Conservation (phyloP, 2,113 vertebrate species). For the Syngnathoides biaculeatus region DNA sequence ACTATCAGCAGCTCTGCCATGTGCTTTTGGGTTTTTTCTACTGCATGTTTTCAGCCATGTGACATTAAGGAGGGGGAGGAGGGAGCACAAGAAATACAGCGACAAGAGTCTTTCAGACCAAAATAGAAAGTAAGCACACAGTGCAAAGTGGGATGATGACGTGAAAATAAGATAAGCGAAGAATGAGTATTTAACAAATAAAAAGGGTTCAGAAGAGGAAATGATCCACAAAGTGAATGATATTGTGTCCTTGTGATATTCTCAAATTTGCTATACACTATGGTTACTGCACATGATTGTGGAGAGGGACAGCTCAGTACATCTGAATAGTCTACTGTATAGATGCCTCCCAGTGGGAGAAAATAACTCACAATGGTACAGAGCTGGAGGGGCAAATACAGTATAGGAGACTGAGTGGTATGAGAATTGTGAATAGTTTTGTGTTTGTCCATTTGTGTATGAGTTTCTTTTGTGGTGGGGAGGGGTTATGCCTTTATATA, state of each 20-base stretch:
- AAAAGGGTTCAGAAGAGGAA: constrained; percentile 2
- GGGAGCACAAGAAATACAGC: constrained; percentile 12
- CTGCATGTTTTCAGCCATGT: constrained; percentile 57
- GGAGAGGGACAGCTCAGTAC: neutral
- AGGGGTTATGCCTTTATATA: neutral
- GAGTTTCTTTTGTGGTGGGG: neutral
- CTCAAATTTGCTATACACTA: neutral
- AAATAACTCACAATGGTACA: constrained; percentile 6
- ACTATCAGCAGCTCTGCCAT: constrained; percentile 8
- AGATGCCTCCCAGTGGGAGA: constrained; percentile 16
- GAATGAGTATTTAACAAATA: constrained; percentile 15
- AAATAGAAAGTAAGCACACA: constrained; percentile 44
- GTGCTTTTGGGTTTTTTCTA: constrained; percentile 11
- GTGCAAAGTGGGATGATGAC: constrained; percentile 17
- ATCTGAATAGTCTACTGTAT: neutral
- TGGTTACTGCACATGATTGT: neutral
- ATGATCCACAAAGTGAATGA: constrained; percentile 18
- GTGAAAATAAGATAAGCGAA: constrained; percentile 13
- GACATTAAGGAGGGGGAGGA: constrained; percentile 18
- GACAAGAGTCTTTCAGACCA: constrained; percentile 33
- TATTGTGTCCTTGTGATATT: constrained; percentile 10
- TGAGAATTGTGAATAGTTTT: neutral
- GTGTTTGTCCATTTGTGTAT: neutral
- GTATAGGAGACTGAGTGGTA: neutral
- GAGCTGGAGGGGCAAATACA: constrained; percentile 1